Evolutionary conservation across 2,888 invertebrate species (phyloP).

Genomic region (Tiphia femorata): DNA sequence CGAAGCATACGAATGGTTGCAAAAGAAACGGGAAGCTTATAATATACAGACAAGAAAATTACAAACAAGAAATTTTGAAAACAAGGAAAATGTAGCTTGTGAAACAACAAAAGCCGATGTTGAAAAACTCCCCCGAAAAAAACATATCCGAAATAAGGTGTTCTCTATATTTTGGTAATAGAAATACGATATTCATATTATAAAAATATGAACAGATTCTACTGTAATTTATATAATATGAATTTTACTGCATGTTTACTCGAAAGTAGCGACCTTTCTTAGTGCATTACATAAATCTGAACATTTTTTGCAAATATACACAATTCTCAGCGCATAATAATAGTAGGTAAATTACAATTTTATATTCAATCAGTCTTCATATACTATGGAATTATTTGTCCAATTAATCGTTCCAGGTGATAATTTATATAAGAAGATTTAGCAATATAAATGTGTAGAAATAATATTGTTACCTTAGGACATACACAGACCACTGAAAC

Average conservation of each 20-base stretch:
- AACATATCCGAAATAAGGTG: constrained; percentile 46
- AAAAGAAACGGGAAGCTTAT: constrained; percentile 58
- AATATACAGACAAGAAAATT: constrained; percentile 51
- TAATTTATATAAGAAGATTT: no score
- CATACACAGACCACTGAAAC: no score
- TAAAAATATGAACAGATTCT: neutral
- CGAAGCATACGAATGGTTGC: constrained; percentile 58
- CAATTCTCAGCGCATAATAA: neutral
- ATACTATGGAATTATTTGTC: no score
- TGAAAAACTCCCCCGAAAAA: constrained; percentile 41
- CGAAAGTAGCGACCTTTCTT: no score
- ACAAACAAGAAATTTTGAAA: constrained; percentile 32
- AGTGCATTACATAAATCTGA: no score
- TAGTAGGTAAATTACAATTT: no score
- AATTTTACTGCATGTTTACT: neutral
- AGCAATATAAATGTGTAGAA: no score
- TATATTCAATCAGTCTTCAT: neutral
- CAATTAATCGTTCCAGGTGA: no score
- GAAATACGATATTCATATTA: neutral
- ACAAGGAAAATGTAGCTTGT: constrained; percentile 54
- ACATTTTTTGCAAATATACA: neutral
- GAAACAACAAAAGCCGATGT: constrained; percentile 35
- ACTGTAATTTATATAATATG: neutral
- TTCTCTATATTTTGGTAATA: constrained; percentile 61
- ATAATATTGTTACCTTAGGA: no score